Percentiles rank a stretch among this genome's conserved stretches.
Conservation (phyloP, 2,888 invertebrate species). For the Tipula lateralis region DNA sequence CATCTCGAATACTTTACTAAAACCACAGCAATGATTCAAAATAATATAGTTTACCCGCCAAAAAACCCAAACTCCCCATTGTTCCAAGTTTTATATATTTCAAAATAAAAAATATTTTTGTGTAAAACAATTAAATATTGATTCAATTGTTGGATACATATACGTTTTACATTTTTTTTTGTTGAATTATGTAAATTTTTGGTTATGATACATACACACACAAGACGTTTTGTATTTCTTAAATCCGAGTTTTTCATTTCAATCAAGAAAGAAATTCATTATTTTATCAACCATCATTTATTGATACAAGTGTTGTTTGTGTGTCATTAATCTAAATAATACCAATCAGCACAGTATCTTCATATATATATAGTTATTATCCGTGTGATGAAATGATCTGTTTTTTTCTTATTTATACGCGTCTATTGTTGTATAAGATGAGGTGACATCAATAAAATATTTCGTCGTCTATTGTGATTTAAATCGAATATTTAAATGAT, state of each 20-base stretch:
- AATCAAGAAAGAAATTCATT: slow-evolving; percentile 24
- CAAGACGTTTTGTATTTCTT: neutral
- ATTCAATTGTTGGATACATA: neutral
- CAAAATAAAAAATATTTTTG: neutral
- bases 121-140: neutral
- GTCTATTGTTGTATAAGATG: neutral
- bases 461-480: neutral
- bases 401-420: neutral
- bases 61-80: neutral
- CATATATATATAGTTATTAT: neutral
- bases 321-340: neutral
- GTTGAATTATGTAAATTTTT: neutral
- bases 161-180: neutral
- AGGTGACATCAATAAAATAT: neutral
- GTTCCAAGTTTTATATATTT: neutral
- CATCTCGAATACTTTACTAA: neutral
- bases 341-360: neutral
- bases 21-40: slow-evolving; percentile 1
- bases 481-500: neutral
- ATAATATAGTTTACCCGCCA: neutral
- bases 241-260: slow-evolving; percentile 7
- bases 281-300: neutral
- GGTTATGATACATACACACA: neutral
- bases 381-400: neutral
- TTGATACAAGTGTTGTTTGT: neutral